These are phyloP conservation scores for Daboia siamensis DNA, from an alignment of 2,113 vertebrate genomes.

Conservation along the genomic window DNA sequence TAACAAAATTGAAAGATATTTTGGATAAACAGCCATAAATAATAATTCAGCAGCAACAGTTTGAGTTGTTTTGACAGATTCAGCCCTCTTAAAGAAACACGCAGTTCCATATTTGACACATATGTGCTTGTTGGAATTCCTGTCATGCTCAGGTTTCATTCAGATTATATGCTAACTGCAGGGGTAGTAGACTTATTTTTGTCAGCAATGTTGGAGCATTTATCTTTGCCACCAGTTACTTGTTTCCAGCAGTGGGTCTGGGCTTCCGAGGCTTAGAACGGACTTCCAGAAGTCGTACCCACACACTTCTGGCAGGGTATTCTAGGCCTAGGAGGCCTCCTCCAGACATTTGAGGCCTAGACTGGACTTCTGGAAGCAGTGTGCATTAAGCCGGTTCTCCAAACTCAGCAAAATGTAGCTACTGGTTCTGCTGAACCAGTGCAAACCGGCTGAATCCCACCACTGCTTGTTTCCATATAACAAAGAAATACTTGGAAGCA, in stretches of 20 bases:
- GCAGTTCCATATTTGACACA: neutral
- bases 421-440: no score
- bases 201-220: neutral
- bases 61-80: neutral
- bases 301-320: no score
- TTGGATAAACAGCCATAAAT: neutral
- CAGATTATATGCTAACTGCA: neutral
- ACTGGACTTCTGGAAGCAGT: no score
- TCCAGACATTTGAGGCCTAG: no score
- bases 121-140: neutral
- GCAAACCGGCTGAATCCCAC: no score
- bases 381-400: no score
- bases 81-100: neutral
- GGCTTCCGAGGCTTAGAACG: no score
- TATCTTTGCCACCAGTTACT: neutral
- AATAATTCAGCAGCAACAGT: neutral
- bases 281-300: no score
- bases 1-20: constrained; percentile 10
- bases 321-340: no score
- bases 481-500: neutral
- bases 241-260: neutral
- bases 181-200: neutral
- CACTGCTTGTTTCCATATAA: neutral
- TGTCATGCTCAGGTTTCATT: neutral
- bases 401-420: no score